Evolutionary conservation across 2,888 invertebrate genomes (phyloP).

Genomic region (Nipponacmea schrenckii): DNA sequence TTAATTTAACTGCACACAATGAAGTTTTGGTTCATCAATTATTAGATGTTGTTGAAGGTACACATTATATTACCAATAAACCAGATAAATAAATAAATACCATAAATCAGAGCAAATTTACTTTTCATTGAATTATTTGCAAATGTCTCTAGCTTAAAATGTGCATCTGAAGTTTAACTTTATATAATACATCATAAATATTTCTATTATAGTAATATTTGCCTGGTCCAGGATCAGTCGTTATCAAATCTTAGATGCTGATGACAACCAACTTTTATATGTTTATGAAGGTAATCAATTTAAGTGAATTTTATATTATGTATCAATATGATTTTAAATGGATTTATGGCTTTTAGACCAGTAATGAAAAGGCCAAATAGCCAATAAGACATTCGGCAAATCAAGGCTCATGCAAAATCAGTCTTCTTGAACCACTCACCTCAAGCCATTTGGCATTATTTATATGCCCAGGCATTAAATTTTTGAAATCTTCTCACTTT

Average conservation of each 20-base stretch:
- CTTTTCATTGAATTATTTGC: constrained; percentile 28
- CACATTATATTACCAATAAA: background rate
- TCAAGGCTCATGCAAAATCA: no score
- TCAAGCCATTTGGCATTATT: no score
- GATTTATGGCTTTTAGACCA: background rate
- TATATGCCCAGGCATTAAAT: no score
- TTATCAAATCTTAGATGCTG: constrained; percentile 27
- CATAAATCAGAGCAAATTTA: background rate
- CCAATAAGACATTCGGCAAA: no score
- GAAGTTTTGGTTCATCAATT: background rate
- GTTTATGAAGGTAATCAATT: constrained; percentile 33
- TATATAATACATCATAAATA: background rate
- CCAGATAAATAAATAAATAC: background rate
- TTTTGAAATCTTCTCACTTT: no score
- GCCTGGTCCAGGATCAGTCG: constrained; percentile 33
- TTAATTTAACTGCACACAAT: background rate
- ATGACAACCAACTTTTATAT: constrained; percentile 31
- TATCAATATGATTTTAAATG: no score
- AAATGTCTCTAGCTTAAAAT: background rate
- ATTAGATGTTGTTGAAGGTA: constrained; percentile 6
- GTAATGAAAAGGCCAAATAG: no score
- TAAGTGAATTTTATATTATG: no score
- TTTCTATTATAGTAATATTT: constrained; percentile 25
- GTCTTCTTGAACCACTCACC: no score
- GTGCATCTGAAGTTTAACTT: background rate